Evolutionary conservation across 2,113 vertebrate species (phyloP).

Genomic region (Regulus satrapa): DNA sequence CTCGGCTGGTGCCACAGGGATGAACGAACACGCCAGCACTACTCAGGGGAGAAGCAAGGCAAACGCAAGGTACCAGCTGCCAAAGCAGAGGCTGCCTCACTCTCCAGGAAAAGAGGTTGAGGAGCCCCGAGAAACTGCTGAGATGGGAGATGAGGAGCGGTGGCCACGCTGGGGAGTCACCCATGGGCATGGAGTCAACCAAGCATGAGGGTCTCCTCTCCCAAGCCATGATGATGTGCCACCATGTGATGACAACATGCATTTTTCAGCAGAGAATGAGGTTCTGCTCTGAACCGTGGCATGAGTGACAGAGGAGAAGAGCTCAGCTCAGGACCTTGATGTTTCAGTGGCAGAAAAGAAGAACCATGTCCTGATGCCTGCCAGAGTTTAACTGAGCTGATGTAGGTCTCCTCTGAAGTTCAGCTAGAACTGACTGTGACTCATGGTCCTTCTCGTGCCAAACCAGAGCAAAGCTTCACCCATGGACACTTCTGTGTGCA

Average conservation of each 20-base stretch:
- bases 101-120: neutral
- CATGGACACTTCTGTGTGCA: neutral
- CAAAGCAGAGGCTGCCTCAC: neutral
- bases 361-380: neutral
- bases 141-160: neutral
- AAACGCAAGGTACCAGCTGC: accelerated
- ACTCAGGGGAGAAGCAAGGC: neutral
- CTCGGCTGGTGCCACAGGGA: accelerated
- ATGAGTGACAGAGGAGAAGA: neutral
- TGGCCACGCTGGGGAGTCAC: neutral
- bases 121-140: accelerated
- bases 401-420: neutral
- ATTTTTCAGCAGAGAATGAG: neutral
- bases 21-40: neutral
- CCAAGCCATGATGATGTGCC: accelerated
- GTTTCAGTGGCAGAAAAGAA: neutral
- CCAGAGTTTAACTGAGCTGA: neutral
- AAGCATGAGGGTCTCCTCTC: neutral
- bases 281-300: neutral
- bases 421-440: neutral
- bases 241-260: neutral
- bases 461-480: neutral
- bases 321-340: neutral
- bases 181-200: accelerated
- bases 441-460: neutral